A percentile compares a stretch with the other conserved stretches of the same genome.
These are phyloP conservation scores for Poecilus cupreus DNA, from an alignment of 2,888 invertebrate species.

Conservation along the genomic window DNA sequence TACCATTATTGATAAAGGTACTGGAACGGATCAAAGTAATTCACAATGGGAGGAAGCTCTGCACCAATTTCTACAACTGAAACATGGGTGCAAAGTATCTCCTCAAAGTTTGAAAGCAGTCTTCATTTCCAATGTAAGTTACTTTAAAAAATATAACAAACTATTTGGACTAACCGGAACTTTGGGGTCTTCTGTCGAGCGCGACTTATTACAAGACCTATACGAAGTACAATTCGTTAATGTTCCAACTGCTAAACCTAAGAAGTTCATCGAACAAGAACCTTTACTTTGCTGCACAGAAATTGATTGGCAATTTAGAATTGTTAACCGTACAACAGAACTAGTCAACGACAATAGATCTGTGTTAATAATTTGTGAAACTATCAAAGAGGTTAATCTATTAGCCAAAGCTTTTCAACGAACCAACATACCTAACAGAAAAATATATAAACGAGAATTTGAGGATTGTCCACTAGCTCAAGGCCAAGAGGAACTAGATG, in stretches of 20 bases:
- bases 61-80: conserved; percentile 71
- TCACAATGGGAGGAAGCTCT: conserved; percentile 70
- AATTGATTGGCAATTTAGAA: conserved; percentile 59
- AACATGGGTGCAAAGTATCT: conserved; percentile 68
- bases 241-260: conserved; percentile 66
- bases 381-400: conserved; percentile 62
- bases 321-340: conserved; percentile 56
- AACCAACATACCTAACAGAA: conserved; percentile 32
- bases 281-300: conserved; percentile 61
- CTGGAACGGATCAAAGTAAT: conserved; percentile 68
- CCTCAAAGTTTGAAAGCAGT: conserved; percentile 68
- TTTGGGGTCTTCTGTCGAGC: conserved; percentile 67
- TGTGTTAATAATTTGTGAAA: conserved; percentile 66
- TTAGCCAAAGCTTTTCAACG: conserved; percentile 61
- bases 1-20: conserved; percentile 68
- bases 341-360: conserved; percentile 63
- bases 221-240: conserved; percentile 66
- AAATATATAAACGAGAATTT: conserved; percentile 61
- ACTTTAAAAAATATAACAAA: conserved; percentile 62
- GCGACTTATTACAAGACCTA: conserved; percentile 65
- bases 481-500: conserved; percentile 51
- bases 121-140: conserved; percentile 69
- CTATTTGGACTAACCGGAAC: conserved; percentile 71
- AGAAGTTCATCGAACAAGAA: conserved; percentile 63
- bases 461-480: conserved; percentile 59